Evolutionary conservation across 2,797 vertebrate genomes (phyloP).

Genomic region (Fratercula arctica): DNA sequence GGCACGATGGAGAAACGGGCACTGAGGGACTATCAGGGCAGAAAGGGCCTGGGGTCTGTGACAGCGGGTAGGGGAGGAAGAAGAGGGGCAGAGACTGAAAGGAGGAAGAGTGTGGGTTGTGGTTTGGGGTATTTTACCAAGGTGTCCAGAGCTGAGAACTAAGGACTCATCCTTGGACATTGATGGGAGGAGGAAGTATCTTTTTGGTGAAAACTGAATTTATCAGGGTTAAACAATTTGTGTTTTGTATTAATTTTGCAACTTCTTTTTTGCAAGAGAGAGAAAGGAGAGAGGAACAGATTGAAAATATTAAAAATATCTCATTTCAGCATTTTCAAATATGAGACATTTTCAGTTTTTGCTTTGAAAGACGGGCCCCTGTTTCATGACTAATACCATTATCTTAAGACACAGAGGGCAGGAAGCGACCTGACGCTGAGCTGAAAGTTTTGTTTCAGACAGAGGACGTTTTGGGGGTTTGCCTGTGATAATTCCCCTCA

Average conservation of each 20-base stretch:
- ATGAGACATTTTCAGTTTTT: background rate
- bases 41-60: background rate
- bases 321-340: background rate
- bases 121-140: background rate
- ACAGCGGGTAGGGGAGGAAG: background rate
- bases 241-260: background rate
- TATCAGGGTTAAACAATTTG: background rate
- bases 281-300: background rate
- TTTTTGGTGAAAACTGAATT: background rate
- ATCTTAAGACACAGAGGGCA: background rate
- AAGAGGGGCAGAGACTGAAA: background rate
- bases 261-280: background rate
- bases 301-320: background rate
- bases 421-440: background rate
- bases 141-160: background rate
- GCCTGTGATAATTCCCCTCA: background rate
- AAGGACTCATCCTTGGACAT: background rate
- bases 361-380: background rate
- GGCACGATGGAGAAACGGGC: background rate
- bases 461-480: background rate
- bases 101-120: background rate
- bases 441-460: background rate
- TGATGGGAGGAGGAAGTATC: background rate
- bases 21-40: background rate
- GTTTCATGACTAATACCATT: background rate